These are phyloP conservation scores for Macaria notata DNA, from an alignment of 2,888 invertebrate genomes.

Conservation along the genomic window DNA sequence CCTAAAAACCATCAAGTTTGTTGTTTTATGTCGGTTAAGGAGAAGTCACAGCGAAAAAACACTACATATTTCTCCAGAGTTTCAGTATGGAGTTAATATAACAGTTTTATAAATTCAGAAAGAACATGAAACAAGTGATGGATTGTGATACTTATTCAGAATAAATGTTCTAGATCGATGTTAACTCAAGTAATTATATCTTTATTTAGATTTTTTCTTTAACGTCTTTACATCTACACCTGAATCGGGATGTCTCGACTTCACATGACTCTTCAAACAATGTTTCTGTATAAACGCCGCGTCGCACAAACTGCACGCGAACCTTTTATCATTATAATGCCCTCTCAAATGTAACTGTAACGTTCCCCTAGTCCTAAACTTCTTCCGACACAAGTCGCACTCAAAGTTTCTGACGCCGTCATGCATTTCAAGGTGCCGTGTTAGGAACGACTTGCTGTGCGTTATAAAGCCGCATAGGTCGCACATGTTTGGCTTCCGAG, in stretches of 20 bases:
- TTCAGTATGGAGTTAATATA: no score
- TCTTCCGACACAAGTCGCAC: not conserved
- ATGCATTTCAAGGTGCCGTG: not conserved
- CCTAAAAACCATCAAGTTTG: no score
- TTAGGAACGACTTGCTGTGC: not conserved
- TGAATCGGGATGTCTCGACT: not conserved
- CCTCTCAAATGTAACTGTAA: not conserved
- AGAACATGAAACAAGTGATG: no score
- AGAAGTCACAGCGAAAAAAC: no score
- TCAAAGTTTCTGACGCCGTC: not conserved
- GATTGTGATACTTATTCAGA: no score
- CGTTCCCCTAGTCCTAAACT: not conserved
- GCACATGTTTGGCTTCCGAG: not conserved
- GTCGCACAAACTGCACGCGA: not conserved
- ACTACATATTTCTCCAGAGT: no score
- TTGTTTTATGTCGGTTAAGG: no score
- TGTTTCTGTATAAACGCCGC: constrained; percentile 7
- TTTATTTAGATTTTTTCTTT: no score
- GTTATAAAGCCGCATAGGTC: not conserved
- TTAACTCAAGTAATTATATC: no score
- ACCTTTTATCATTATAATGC: constrained; percentile 3
- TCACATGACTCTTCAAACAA: not conserved
- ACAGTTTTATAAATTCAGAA: no score
- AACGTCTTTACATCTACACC: not conserved
- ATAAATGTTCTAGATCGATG: no score